These are phyloP conservation scores for Platycercus adscitus DNA, from an alignment of 2,113 vertebrate genomes.

Conservation along the genomic window DNA sequence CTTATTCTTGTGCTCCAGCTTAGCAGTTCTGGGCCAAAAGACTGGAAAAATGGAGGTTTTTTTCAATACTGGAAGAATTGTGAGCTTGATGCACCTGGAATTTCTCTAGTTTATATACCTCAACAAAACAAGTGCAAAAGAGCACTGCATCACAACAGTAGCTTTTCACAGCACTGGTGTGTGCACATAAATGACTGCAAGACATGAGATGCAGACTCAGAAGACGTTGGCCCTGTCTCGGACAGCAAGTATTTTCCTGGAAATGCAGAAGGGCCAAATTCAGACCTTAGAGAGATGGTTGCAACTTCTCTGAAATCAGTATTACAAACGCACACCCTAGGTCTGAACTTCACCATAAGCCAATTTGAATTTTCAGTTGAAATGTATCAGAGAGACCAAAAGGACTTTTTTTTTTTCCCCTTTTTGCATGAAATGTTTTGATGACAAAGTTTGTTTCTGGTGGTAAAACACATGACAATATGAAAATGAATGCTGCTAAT, in stretches of 20 bases:
- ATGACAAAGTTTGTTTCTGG: not conserved
- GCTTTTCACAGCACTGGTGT: not conserved
- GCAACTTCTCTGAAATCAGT: not conserved
- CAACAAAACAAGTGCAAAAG: not conserved
- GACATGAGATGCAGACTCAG: not conserved
- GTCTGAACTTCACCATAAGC: constrained; percentile 3
- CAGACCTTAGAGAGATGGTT: not conserved
- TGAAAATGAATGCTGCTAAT: not conserved
- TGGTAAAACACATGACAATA: not conserved
- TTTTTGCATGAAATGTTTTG: not conserved
- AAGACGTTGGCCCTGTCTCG: fast-evolving
- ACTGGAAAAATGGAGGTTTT: not conserved
- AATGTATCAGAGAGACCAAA: not conserved
- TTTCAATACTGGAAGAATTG: not conserved
- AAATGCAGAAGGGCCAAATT: not conserved
- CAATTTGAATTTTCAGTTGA: not conserved
- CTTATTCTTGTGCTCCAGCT: not conserved
- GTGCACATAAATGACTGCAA: not conserved
- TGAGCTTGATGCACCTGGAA: not conserved
- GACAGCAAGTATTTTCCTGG: not conserved
- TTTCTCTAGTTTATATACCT: not conserved
- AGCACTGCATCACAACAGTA: not conserved
- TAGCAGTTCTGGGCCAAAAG: not conserved
- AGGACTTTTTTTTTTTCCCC: not conserved
- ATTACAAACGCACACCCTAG: not conserved